These are phyloP conservation scores for Lacanobia wlatinum DNA, from an alignment of 2,888 invertebrate genomes.

Conservation along the genomic window DNA sequence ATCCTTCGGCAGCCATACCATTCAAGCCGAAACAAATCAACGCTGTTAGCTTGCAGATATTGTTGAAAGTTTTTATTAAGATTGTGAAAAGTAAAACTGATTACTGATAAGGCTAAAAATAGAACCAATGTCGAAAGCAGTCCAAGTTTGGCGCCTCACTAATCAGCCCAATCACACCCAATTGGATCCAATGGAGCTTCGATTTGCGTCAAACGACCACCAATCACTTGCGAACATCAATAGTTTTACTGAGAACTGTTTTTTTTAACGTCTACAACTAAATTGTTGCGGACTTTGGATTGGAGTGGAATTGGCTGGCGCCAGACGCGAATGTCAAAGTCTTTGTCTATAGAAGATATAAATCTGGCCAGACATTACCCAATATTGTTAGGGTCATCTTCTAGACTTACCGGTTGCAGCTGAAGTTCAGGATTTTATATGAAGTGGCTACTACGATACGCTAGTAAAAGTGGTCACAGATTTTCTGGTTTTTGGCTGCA, in stretches of 20 bases:
- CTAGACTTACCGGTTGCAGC: too few species aligned
- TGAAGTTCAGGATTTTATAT: too few species aligned
- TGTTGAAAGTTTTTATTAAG: not conserved
- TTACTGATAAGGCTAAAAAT: conserved; percentile 52
- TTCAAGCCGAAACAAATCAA: not conserved
- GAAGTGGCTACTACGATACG: too few species aligned
- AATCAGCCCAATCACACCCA: conserved; percentile 67
- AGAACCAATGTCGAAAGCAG: conserved; percentile 52
- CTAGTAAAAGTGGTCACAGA: too few species aligned
- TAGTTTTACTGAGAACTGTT: conserved; percentile 61
- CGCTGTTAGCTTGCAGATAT: not conserved
- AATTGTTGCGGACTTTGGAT: conserved; percentile 67
- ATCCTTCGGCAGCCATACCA: not conserved
- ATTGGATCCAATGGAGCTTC: conserved; percentile 74
- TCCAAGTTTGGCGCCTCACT: conserved; percentile 62
- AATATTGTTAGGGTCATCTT: not conserved
- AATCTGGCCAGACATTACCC: not conserved
- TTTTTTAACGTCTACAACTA: conserved; percentile 67
- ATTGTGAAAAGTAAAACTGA: conserved; percentile 10
- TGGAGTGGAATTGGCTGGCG: conserved; percentile 52
- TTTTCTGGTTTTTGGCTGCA: too few species aligned
- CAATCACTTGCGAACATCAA: conserved; percentile 62
- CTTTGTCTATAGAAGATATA: not conserved
- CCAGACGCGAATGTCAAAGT: conserved; percentile 28
- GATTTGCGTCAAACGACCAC: conserved; percentile 68